Base-by-base conservation (phyloP, 2,797 vertebrate species). In the Sparus aurata region DNA sequence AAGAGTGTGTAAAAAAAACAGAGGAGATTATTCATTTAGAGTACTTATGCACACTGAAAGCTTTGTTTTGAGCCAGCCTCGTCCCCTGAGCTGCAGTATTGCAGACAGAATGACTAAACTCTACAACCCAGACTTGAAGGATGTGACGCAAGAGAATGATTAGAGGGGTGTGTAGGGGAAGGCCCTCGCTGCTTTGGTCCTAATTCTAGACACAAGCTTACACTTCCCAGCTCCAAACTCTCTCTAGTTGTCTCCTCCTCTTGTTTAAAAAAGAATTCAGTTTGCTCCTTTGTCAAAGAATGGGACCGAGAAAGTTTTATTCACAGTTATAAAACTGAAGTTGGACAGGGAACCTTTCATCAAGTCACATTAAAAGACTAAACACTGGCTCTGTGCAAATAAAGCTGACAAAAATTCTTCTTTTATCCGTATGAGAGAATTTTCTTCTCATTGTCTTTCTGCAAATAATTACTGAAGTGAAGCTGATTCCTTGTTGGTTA, bases 81-180 rank as follows among this genome's bases (percentile, higher is more conserved):
- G 18, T 90, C 75, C 78, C 63, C 64, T 79, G 79, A 64, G 87
- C 73, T 73, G 27, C 75, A 71, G 67, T 22, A 59, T 73, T 54
- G 57, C 85, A 90, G 84, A 90, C 80, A 68, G 77, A 80, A 85
- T 86, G 87, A 86, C 84, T 85, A 84, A 90, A 90, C 75, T 82
- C 80, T 79, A 71, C 75, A 87, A 84, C 58, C 65, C 77, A 85
- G 77, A 85, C 75, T 66, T 72, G 52, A 77, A 75, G 60, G 80
- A 89, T 80, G 73, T 92, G 87, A 92, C 73, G 67, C 49, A 79
- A 80, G 72, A 85, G 77, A 78, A 80, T 83, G 65, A 93, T 90
- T 83, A 87, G 64, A 57, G 73, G 86, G 87, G 87, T 89, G 85
- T 90, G 86, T 74, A 82, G 77, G 87, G 80, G 55, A 94, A 91